A percentile compares a stretch with the other conserved stretches of the same genome.
phyloP scores from a whole-genome alignment of 2,888 invertebrate species.

The Tenthredo mesomela region DNA sequence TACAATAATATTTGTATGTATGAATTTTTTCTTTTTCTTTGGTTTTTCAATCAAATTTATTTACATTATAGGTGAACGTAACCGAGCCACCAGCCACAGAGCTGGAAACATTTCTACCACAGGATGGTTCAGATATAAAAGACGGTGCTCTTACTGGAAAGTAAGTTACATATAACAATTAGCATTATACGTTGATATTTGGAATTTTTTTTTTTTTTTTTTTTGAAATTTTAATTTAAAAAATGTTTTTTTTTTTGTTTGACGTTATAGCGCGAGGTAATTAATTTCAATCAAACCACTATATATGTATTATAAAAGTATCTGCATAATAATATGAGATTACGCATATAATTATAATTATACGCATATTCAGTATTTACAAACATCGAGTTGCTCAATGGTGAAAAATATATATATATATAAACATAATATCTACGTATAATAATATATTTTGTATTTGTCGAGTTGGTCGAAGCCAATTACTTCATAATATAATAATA shows the following conservation, averaged over 20 bases:
- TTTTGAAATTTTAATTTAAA: no score
- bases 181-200: background rate
- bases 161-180: conserved; percentile 64
- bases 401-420: background rate
- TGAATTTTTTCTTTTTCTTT: no score
- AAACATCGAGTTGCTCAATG: background rate
- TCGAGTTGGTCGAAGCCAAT: background rate
- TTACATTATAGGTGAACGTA: conserved; percentile 55
- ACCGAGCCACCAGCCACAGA: conserved; percentile 82
- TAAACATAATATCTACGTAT: background rate
- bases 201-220: no score
- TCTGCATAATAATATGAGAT: background rate
- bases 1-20: no score
- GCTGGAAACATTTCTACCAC: conserved; percentile 89
- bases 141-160: conserved; percentile 71
- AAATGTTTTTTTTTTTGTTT: background rate
- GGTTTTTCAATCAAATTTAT: background rate
- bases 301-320: background rate
- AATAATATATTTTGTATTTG: background rate
- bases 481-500: no score
- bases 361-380: conserved; percentile 3
- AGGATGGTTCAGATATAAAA: conserved; percentile 81
- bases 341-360: no score
- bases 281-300: background rate
- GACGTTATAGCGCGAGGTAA: background rate